Evolutionary conservation across 2,113 vertebrate genomes (phyloP).

Genomic region (Dasyprocta punctata): DNA sequence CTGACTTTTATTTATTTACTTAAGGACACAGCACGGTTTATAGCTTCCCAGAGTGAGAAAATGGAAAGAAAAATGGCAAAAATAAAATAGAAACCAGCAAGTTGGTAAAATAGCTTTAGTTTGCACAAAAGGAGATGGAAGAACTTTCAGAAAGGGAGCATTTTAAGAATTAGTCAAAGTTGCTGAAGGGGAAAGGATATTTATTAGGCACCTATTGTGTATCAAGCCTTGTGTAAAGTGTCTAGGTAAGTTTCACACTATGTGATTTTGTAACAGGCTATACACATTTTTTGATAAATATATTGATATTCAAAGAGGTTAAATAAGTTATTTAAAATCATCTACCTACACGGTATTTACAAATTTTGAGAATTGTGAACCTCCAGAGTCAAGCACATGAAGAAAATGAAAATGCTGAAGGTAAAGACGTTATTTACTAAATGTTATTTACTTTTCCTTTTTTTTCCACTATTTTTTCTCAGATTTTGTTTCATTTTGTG

Average conservation of each 20-base stretch:
- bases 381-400: neutral
- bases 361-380: neutral
- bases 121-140: neutral
- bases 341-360: neutral
- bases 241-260: neutral
- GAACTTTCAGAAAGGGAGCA: neutral
- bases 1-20: conserved; percentile 71
- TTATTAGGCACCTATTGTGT: neutral
- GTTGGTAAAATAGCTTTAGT: conserved; percentile 63
- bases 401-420: neutral
- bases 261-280: neutral
- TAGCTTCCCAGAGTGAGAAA: conserved; percentile 70
- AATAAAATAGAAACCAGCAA: conserved; percentile 67
- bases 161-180: conserved; percentile 40
- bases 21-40: conserved; percentile 70
- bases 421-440: neutral
- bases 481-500: neutral
- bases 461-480: neutral
- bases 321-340: neutral
- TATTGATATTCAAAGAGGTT: neutral
- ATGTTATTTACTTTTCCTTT: neutral
- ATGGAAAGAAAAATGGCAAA: conserved; percentile 69
- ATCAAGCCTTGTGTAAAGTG: neutral
- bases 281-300: neutral
- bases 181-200: conserved; percentile 13